phyloP scores from a whole-genome alignment of 2,113 vertebrate species.

The Deroptyus accipitrinus region DNA sequence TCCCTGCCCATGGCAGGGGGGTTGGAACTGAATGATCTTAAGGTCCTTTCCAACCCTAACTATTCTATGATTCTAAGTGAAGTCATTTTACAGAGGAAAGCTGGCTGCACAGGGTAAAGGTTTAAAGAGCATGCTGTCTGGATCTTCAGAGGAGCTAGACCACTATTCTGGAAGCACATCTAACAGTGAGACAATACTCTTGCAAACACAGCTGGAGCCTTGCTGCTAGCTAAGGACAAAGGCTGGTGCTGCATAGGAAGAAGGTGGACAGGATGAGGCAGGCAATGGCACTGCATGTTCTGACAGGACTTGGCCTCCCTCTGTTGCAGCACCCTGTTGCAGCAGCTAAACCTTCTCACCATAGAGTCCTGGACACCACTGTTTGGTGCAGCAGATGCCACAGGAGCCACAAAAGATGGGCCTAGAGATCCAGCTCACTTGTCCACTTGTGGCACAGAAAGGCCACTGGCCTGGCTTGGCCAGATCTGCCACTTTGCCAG shows the following conservation, averaged over 20 bases:
- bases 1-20: not conserved
- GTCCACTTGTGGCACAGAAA: not conserved
- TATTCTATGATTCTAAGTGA: not conserved
- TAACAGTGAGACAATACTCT: not conserved
- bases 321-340: not conserved
- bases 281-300: not conserved
- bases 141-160: not conserved
- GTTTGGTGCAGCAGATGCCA: not conserved
- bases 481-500: not conserved
- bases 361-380: accelerated
- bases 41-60: not conserved
- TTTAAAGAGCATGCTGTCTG: not conserved
- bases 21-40: not conserved
- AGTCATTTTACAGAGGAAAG: not conserved
- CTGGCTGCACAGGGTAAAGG: not conserved
- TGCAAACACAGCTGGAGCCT: not conserved
- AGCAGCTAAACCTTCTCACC: not conserved
- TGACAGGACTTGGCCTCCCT: not conserved
- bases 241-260: not conserved
- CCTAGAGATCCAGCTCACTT: not conserved
- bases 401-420: not conserved
- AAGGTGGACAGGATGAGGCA: not conserved
- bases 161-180: not conserved
- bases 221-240: not conserved
- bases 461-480: not conserved